A percentile compares a stretch with the other conserved stretches of the same genome.
phyloP scores from a whole-genome alignment of 2,888 invertebrate genomes.

The Chymomyza procnemis region DNA sequence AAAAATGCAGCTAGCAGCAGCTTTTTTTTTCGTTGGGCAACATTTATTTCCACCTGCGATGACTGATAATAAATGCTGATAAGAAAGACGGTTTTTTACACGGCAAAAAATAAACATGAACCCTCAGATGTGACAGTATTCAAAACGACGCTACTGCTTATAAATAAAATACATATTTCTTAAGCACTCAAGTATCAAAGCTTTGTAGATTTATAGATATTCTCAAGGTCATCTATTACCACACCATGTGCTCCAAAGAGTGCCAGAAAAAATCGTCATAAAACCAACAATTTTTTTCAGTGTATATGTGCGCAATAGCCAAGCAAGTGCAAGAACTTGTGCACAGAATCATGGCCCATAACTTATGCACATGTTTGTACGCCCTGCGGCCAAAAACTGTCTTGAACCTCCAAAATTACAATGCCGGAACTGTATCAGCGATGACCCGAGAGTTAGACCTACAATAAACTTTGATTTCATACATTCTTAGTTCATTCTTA shows the following conservation, averaged over 20 bases:
- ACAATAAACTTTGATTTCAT: background rate
- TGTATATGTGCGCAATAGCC: background rate
- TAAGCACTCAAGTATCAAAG: no score
- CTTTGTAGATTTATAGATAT: no score
- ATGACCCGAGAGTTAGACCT: slow-evolving; percentile 44
- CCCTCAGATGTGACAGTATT: no score
- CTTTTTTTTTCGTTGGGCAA: background rate
- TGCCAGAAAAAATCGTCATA: no score
- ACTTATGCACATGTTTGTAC: background rate
- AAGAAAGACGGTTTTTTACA: slow-evolving; percentile 12
- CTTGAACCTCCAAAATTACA: slow-evolving; percentile 14
- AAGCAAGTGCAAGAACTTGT: slow-evolving; percentile 4
- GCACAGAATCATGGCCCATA: background rate
- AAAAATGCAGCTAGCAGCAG: slow-evolving; percentile 26
- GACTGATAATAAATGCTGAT: slow-evolving; percentile 59
- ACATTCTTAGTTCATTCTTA: background rate
- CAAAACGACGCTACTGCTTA: no score
- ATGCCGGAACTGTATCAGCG: slow-evolving; percentile 50
- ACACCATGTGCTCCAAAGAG: no score
- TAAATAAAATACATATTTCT: no score
- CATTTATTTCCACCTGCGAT: slow-evolving; percentile 33
- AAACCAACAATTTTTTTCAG: background rate
- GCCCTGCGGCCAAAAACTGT: slow-evolving; percentile 1
- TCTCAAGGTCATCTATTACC: no score
- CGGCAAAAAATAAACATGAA: background rate